Evolutionary conservation across 2,113 vertebrate genomes (phyloP).

Genomic region (Chloropsis hardwickii): DNA sequence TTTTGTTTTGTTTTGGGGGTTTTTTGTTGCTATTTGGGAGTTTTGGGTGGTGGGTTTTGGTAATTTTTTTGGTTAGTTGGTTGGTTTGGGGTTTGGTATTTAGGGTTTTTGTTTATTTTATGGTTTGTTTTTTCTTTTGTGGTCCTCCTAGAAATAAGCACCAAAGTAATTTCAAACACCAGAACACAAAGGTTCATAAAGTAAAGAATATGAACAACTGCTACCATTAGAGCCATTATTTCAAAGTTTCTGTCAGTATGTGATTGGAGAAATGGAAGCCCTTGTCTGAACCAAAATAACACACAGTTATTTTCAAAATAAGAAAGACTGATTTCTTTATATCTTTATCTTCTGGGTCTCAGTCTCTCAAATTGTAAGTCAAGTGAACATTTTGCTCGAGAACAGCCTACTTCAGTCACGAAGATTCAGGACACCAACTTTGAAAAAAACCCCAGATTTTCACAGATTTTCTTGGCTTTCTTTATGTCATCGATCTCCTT

Average conservation of each 20-base stretch:
- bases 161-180: neutral
- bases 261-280: neutral
- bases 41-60: no score
- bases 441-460: neutral
- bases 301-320: neutral
- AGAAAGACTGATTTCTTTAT: neutral
- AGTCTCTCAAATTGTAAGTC: neutral
- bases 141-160: neutral
- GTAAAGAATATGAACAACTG: neutral
- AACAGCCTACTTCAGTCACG: neutral
- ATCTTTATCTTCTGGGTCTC: accelerated
- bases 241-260: neutral
- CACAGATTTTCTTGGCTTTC: neutral
- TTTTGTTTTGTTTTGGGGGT: no score
- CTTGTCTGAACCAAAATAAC: neutral
- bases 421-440: neutral
- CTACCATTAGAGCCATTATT: neutral
- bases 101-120: neutral
- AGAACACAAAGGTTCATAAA: neutral
- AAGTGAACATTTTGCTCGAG: neutral
- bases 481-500: neutral
- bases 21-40: no score
- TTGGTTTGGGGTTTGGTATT: no score
- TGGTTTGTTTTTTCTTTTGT: neutral
- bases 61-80: no score